Base-by-base conservation (phyloP, 2,113 vertebrate genomes). In the Seriola quinqueradiata region DNA sequence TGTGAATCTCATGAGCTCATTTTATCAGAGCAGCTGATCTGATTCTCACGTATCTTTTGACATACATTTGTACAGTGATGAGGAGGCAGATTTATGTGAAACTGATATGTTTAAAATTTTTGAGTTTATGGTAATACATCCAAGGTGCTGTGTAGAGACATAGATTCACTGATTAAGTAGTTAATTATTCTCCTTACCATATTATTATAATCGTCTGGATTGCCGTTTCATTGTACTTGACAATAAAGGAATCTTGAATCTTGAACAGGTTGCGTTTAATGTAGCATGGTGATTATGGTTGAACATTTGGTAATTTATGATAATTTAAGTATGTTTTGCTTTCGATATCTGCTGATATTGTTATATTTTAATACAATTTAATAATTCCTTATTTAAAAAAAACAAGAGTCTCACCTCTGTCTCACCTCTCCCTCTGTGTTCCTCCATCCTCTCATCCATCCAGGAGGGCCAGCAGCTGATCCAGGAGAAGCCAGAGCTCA, bases 401-500 rank as follows among this genome's bases (percentile, higher is more conserved):
- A 36, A 36, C 5, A 48, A 52, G 34, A 17, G 40, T 32, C 38
- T 40, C n/a, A 57, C 34, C 40, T 23, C 16, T 50, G 38, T 52
- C 5, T 65, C 28, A 32, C 40, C 38, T 0, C 25, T 32, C 57
- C n/a, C 8, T 65, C 71, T 48, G 12, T 48, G 12, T 14, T 13
- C 9, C 9, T 28, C 6, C 12, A 9, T 32, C 54, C 6, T 40
- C 48, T 3, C 6, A 14, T 70, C 38, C 64, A 6, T 73, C 19
- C 92, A 98, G 97, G 97, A 97, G 89, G 97, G 97, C 25, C 96
- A 96, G 87, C 95, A 97, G 69, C 95, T 98, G 79, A 97, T 97
- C 60, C 95, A 95, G 85, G 97, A 98, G 94, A 98, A 98, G 90
- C 97, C 97, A 0, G 97, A 97, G 91, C 92, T 98, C 87, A 95